Evolutionary conservation across 2,888 invertebrate species (phyloP).

Genomic region (Tipula helvola): DNA sequence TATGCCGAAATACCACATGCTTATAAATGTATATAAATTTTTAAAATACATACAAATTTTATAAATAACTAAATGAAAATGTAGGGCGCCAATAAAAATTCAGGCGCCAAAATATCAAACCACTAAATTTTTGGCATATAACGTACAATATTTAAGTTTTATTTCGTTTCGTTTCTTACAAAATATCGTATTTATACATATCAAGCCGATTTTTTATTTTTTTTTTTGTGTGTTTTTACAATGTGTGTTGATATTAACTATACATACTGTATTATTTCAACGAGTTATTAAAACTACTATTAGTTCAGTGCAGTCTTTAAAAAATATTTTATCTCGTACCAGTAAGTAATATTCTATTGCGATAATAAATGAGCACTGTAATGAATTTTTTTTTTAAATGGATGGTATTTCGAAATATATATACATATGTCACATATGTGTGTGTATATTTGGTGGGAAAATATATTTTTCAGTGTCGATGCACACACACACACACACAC

Average conservation of each 20-base stretch:
- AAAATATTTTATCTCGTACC: not conserved
- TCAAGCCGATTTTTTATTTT: not conserved
- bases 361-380: not conserved
- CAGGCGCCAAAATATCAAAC: not conserved
- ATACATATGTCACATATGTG: too few relatives aligned
- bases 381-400: not conserved
- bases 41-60: not conserved
- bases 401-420: not conserved
- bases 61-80: not conserved
- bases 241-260: not conserved
- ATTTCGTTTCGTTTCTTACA: not conserved
- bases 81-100: not conserved
- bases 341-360: not conserved
- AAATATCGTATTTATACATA: not conserved
- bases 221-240: too few relatives aligned
- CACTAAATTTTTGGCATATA: not conserved
- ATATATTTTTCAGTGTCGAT: not conserved
- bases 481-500: too few relatives aligned
- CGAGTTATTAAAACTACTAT: not conserved
- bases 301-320: not conserved
- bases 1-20: not conserved
- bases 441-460: not conserved
- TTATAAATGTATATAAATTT: not conserved
- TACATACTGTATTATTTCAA: not conserved
- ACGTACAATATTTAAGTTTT: not conserved